phyloP scores from a whole-genome alignment of 1,140 invertebrate genomes.

The Sitobion miscanthi region DNA sequence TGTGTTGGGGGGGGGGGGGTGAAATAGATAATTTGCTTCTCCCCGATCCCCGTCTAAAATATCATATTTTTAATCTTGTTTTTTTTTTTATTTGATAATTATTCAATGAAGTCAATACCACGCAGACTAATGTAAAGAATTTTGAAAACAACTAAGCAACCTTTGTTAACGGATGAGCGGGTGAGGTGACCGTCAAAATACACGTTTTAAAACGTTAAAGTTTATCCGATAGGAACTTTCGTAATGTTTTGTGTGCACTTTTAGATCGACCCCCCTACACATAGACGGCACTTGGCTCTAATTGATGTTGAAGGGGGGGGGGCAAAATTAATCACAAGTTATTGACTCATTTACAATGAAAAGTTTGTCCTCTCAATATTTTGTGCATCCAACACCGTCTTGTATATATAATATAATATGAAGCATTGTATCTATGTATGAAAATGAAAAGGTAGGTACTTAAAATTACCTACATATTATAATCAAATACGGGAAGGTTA shows the following conservation, averaged over 20 bases:
- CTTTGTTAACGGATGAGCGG: background rate
- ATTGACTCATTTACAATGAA: no score
- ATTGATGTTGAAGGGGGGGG: no score
- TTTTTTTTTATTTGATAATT: background rate
- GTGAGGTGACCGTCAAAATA: background rate
- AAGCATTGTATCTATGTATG: no score
- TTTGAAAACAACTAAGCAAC: background rate
- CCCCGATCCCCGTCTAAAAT: rapidly evolving
- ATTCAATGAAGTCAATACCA: background rate
- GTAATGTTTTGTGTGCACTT: background rate
- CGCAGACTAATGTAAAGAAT: background rate
- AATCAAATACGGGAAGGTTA: no score
- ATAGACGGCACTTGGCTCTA: no score
- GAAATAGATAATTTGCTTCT: background rate
- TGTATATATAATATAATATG: no score
- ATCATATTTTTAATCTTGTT: background rate
- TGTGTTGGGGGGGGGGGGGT: background rate
- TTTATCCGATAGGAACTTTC: background rate
- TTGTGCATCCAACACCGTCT: no score
- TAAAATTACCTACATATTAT: no score
- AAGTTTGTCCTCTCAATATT: no score
- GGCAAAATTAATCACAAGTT: no score
- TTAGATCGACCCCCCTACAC: no score
- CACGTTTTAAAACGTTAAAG: background rate
- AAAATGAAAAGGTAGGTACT: no score